Evolutionary conservation across 2,113 vertebrate genomes (phyloP).

Genomic region (Thalassarche chlororhynchos): DNA sequence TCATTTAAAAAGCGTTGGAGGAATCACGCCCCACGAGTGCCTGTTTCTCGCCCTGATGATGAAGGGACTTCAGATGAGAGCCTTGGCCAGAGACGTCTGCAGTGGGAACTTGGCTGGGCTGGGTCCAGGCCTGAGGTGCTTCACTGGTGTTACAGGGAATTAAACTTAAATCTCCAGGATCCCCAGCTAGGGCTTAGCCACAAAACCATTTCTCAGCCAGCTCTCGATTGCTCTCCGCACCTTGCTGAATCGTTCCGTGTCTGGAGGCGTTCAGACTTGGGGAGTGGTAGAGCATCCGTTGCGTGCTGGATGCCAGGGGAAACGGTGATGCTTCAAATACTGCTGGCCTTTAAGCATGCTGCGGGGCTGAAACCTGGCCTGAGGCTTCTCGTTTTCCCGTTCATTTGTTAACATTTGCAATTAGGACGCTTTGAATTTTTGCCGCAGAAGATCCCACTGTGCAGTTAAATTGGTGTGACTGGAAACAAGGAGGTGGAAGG

Average conservation of each 20-base stretch:
- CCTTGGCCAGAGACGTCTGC: neutral
- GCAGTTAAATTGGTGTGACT: neutral
- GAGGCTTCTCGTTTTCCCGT: neutral
- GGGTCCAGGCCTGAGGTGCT: neutral
- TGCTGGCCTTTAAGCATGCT: neutral
- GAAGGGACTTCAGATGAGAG: neutral
- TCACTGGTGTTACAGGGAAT: neutral
- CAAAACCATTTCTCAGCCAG: neutral
- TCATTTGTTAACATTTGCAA: neutral
- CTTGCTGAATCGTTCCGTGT: neutral
- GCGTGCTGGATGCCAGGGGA: neutral
- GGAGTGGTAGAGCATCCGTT: neutral
- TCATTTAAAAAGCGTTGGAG: neutral
- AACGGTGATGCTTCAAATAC: neutral
- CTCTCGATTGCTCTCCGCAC: neutral
- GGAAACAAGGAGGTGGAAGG: neutral
- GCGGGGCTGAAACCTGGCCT: neutral
- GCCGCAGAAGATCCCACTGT: neutral
- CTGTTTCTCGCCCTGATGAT: neutral
- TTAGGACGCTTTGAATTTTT: neutral
- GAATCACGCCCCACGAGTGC: neutral
- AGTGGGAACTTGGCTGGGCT: neutral
- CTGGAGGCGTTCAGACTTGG: neutral
- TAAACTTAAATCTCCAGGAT: neutral
- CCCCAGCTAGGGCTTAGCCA: neutral